Percentiles rank a stretch among this genome's conserved stretches.
phyloP scores from a whole-genome alignment of 2,888 invertebrate genomes.

The Lepidochitona cinerea region DNA sequence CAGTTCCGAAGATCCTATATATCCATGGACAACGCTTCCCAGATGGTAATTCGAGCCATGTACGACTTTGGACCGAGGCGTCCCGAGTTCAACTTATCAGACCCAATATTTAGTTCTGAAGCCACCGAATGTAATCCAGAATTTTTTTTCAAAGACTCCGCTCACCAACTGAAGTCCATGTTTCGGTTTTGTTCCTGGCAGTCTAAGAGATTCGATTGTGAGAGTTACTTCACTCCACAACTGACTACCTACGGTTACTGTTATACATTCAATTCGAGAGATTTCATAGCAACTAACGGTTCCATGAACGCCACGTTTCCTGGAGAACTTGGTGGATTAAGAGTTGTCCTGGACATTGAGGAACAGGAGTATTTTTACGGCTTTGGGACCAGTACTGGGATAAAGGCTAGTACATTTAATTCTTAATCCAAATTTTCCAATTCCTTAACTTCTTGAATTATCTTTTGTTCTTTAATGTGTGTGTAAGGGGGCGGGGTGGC shows the following conservation, averaged over 20 bases:
- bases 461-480: no score
- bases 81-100: neutral
- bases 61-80: neutral
- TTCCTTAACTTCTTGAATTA: no score
- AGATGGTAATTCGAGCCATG: neutral
- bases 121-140: neutral
- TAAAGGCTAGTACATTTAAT: neutral
- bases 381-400: neutral
- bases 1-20: neutral
- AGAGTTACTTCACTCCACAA: neutral
- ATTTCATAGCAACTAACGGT: neutral
- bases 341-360: neutral
- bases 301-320: neutral
- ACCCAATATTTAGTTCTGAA: neutral
- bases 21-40: neutral
- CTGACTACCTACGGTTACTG: neutral
- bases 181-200: neutral
- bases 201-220: neutral
- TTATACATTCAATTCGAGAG: neutral
- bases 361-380: slow-evolving; percentile 3
- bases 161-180: neutral
- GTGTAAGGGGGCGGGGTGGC: no score
- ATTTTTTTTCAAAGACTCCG: neutral
- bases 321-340: neutral
- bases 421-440: no score